Conservation (phyloP, 2,797 vertebrate genomes). For the Tolypeutes matacus region DNA sequence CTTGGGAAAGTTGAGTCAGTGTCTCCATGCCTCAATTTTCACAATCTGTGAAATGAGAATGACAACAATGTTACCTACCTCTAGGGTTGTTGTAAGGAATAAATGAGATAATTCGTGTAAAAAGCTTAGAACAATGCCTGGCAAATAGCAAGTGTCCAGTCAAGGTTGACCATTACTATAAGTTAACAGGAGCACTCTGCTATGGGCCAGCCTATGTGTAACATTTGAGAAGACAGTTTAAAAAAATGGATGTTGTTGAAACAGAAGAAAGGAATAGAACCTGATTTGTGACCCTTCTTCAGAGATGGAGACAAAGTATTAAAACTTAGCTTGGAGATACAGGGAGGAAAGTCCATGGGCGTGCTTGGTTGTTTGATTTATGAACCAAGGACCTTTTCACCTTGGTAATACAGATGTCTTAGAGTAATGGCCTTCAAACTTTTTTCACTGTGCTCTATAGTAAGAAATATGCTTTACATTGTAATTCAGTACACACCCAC, state of each 20-base stretch:
- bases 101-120: neutral
- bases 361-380: neutral
- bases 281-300: neutral
- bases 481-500: neutral
- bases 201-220: neutral
- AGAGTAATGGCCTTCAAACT: neutral
- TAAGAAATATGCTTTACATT: conserved; percentile 21
- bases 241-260: neutral
- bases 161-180: conserved; percentile 47
- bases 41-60: conserved; percentile 50
- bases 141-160: conserved; percentile 36
- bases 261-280: conserved; percentile 41
- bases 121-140: conserved; percentile 56
- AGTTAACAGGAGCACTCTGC: conserved; percentile 29
- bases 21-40: neutral
- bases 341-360: neutral
- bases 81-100: conserved; percentile 1
- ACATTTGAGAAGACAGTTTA: conserved; percentile 38
- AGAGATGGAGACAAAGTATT: conserved; percentile 13
- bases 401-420: neutral
- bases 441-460: neutral
- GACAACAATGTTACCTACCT: neutral
- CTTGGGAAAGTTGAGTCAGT: neutral
- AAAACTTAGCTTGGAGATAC: neutral
- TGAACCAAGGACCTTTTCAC: neutral